Conservation (phyloP, 2,113 vertebrate species). For the Tupaia chinensis region DNA sequence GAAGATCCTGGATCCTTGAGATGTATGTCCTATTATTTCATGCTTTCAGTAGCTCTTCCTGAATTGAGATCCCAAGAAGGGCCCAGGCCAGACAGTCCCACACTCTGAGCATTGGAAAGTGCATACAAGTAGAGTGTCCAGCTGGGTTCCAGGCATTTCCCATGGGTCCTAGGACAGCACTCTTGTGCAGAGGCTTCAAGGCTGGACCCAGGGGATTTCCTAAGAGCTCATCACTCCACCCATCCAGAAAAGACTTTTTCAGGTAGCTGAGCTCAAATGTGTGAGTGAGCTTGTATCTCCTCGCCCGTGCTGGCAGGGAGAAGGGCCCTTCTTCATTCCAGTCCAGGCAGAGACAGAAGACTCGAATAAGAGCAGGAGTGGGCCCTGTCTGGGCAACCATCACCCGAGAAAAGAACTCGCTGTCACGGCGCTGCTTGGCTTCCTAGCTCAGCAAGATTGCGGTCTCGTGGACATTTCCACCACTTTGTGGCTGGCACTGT, state of each 20-base stretch:
- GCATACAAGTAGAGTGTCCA: neutral
- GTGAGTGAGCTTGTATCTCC: neutral
- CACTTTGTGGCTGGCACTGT: constrained; percentile 38
- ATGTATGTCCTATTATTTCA: neutral
- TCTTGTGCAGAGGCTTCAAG: neutral
- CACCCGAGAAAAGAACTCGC: neutral
- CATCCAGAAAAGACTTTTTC: neutral
- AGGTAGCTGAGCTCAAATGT: neutral
- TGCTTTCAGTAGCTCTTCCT: neutral
- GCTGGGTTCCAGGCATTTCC: neutral
- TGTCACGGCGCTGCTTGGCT: neutral
- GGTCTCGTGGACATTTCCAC: neutral
- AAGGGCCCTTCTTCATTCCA: neutral
- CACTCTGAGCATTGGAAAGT: constrained; percentile 13
- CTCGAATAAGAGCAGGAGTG: neutral
- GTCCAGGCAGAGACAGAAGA: neutral
- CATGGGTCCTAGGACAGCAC: neutral
- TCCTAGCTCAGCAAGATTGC: neutral
- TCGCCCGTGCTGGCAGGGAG: neutral
- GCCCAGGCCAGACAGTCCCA: neutral
- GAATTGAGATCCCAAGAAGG: neutral
- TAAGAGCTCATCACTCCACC: neutral
- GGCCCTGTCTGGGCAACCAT: neutral
- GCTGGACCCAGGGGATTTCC: neutral
- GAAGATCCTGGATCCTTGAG: neutral